A percentile compares a stretch with the other conserved stretches of the same genome.
Evolutionary conservation across 2,113 vertebrate species (phyloP).

Genomic region (Python bivittatus): DNA sequence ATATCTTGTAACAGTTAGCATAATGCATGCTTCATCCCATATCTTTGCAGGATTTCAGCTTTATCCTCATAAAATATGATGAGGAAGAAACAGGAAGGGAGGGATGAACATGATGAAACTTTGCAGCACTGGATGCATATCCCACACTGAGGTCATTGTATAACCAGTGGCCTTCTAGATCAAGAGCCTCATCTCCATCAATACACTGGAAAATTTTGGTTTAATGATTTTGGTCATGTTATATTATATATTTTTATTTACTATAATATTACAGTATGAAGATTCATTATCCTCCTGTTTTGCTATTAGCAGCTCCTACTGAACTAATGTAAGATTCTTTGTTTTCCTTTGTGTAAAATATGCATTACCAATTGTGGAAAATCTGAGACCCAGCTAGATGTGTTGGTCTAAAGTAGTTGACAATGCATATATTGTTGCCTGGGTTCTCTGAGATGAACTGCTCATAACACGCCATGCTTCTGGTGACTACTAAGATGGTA

Average conservation of each 20-base stretch:
- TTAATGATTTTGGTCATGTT: neutral
- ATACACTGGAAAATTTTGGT: neutral
- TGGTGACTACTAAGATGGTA: too few relatives aligned
- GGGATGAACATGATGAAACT: neutral
- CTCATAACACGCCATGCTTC: neutral
- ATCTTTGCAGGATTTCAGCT: neutral
- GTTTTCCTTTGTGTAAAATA: neutral
- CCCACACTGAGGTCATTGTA: neutral
- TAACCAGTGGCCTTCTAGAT: neutral
- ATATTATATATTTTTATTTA: neutral
- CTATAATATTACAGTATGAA: neutral
- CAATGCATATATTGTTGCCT: neutral
- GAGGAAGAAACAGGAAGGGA: neutral
- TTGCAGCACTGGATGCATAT: neutral
- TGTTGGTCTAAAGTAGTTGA: neutral
- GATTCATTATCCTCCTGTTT: neutral
- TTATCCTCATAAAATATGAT: neutral
- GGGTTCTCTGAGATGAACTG: neutral
- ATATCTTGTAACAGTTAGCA: neutral
- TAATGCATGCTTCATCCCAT: neutral
- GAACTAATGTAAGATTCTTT: neutral
- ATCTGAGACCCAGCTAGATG: neutral
- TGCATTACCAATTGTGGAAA: neutral
- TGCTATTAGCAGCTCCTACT: neutral
- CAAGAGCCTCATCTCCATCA: neutral